Conservation (phyloP, 2,888 invertebrate genomes). For the Cartodere bifasciata region DNA sequence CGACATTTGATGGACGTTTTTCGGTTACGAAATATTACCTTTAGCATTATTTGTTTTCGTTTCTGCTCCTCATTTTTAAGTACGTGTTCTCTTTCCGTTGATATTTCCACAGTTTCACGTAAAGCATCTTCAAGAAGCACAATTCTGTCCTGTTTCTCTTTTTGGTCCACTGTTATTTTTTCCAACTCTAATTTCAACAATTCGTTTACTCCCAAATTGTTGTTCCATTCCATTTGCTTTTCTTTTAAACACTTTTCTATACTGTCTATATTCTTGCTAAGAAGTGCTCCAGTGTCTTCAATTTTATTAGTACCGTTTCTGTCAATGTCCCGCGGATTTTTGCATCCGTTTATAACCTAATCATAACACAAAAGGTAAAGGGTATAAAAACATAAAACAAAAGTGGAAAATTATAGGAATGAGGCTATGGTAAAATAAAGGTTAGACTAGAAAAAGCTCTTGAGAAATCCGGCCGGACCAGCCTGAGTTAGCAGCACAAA, state of each 20-base stretch:
- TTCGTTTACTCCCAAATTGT: not conserved
- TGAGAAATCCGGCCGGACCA: slow-evolving; percentile 87
- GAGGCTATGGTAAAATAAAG: slow-evolving; percentile 28
- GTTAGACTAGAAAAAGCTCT: slow-evolving; percentile 77
- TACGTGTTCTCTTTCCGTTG: slow-evolving; percentile 54
- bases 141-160: slow-evolving; percentile 50
- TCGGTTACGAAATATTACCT: too few species aligned
- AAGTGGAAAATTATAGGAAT: slow-evolving; percentile 26
- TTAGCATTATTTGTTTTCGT: slow-evolving; percentile 49
- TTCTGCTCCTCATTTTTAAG: slow-evolving; percentile 51
- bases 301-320: too few species aligned
- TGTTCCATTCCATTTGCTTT: not conserved
- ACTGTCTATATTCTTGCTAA: too few species aligned
- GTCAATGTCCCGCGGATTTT: too few species aligned
- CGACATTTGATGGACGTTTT: too few species aligned
- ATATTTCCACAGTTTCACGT: slow-evolving; percentile 62
- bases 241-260: too few species aligned
- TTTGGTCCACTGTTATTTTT: too few species aligned
- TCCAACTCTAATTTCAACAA: too few species aligned
- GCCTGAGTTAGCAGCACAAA: slow-evolving; percentile 43
- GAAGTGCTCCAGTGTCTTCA: too few species aligned
- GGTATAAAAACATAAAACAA: too few species aligned
- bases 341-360: too few species aligned
- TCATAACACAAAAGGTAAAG: too few species aligned
- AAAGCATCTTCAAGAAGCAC: slow-evolving; percentile 74